Base-by-base conservation (phyloP, 1,140 invertebrate genomes). In the Calephelis virginiensis region DNA sequence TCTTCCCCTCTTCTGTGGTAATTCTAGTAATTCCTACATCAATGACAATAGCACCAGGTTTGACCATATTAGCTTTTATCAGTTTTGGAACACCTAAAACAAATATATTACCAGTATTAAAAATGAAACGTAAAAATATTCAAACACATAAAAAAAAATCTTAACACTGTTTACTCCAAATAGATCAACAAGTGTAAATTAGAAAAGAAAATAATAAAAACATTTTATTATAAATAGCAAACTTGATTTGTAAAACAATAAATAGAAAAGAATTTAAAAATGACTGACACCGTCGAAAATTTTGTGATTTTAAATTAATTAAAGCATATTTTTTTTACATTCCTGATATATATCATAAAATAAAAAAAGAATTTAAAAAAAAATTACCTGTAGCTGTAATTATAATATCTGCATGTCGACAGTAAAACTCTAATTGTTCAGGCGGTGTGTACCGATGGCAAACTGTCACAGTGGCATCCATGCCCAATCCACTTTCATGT, bases 11-110 rank as follows among this genome's bases (percentile, higher is more conserved):
- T 43, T 92, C 83, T 67, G 94, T 93, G 40, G 92, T 92, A 8
- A 97, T 90, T 76, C 95, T 93, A 1, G 94, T 96, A 61, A 98
- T 97, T 13, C 97, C 97, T 69, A 98, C 96, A 90, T 98, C 97
- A 70, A 98, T 97, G 14, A 98, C 90, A 65, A 95, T 95, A 50
- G 95, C 96, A n/a, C 97, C 97, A 7, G 95, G 94, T 82, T 97
- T 98, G 5, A 98, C 92, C 96, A 98, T 97, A 62, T 97, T 94
- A 13, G 94, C 94, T 66, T 93, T 96, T 59, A 98, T 95, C 6
- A 98, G 90, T 40, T 94, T 94, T 6, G 96, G 96, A 64, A 97
- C 93, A 68, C 96, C 96, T 94, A 86, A 72, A 66, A 53, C 64
- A 66, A 75, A 47, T 48, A 67, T 71, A 38, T 59, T 67, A 7